These are phyloP conservation scores for Crax fasciolata DNA, from an alignment of 2,797 vertebrate genomes.

Conservation along the genomic window DNA sequence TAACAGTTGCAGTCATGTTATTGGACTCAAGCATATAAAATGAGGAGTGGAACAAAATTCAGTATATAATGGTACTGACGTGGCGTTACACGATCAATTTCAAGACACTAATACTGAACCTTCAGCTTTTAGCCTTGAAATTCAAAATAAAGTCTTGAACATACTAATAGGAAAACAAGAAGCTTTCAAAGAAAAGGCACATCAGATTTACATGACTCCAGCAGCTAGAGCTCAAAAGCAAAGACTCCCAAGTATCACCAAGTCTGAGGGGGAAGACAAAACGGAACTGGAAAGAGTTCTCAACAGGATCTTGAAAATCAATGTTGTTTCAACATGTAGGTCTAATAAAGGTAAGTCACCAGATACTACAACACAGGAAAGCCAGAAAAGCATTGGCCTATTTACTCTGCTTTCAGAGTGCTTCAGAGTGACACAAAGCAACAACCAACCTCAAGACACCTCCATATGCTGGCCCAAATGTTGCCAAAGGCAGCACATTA, in stretches of 20 bases:
- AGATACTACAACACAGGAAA: slow-evolving; percentile 10
- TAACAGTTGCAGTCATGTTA: background rate
- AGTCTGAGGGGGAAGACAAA: background rate
- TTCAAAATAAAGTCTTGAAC: background rate
- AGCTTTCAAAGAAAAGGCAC: background rate
- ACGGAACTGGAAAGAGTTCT: background rate
- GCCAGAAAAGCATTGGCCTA: background rate
- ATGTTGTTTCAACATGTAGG: background rate
- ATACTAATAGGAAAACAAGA: background rate
- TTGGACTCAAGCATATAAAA: background rate
- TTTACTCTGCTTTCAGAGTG: slow-evolving; percentile 17
- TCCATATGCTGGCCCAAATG: background rate
- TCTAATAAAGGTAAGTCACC: background rate
- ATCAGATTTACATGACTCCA: background rate
- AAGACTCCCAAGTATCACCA: background rate
- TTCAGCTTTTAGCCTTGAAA: slow-evolving; percentile 14
- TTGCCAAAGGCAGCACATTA: background rate
- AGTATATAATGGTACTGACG: background rate
- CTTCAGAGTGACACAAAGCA: background rate
- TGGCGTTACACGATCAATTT: background rate
- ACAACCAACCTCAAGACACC: background rate
- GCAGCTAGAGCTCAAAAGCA: background rate
- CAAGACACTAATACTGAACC: background rate
- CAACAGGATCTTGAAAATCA: slow-evolving; percentile 9
- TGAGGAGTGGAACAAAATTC: background rate